Conservation (phyloP, 2,888 invertebrate species). For the Caenorhabditis wallacei region DNA sequence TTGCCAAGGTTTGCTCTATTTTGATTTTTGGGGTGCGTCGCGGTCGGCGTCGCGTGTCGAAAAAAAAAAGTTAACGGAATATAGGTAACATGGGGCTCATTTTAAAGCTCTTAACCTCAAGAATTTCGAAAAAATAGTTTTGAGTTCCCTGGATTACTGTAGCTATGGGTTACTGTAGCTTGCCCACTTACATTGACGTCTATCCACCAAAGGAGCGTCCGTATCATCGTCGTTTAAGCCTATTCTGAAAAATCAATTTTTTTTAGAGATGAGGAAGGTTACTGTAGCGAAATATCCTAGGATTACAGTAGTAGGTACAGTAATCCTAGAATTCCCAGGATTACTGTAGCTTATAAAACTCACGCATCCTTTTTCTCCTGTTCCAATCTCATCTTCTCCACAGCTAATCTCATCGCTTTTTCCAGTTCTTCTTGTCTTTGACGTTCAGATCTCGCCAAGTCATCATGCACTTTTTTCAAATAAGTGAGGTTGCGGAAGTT, state of each 20-base stretch:
- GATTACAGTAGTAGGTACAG: no score
- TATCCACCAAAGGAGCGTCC: slow-evolving; percentile 58
- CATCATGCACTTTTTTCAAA: slow-evolving; percentile 91
- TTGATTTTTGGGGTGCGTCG: not conserved
- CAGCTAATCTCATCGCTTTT: slow-evolving; percentile 86
- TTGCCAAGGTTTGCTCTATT: not conserved
- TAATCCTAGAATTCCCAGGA: no score
- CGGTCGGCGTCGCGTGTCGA: not conserved
- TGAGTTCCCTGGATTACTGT: not conserved
- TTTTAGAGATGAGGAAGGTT: not conserved
- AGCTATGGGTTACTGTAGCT: not conserved
- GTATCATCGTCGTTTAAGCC: slow-evolving; percentile 54
- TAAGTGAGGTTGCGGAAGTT: slow-evolving; percentile 93
- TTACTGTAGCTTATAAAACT: no score
- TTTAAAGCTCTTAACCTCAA: not conserved
- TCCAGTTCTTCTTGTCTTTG: slow-evolving; percentile 87
- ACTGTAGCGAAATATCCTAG: no score
- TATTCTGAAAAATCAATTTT: slow-evolving; percentile 30
- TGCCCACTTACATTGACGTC: slow-evolving; percentile 58
- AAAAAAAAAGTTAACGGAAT: not conserved
- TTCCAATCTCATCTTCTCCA: slow-evolving; percentile 86
- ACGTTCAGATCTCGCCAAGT: slow-evolving; percentile 89
- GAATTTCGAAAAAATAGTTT: not conserved
- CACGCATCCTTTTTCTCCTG: slow-evolving; percentile 83
- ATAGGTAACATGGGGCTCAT: not conserved